Evolutionary conservation across 2,888 invertebrate species (phyloP).

Genomic region (Vanessa cardui): DNA sequence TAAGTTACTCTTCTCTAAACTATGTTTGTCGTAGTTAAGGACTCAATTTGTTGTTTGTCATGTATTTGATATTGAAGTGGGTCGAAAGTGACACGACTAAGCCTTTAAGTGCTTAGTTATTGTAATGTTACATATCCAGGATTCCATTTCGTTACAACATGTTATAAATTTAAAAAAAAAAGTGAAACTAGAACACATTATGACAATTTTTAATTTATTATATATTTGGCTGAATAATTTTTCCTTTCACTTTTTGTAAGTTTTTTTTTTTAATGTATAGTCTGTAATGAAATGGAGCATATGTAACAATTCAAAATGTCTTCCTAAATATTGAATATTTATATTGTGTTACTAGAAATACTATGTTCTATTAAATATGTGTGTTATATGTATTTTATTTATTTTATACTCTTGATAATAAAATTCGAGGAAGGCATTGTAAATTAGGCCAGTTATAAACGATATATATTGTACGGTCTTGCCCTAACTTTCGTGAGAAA

Average conservation of each 20-base stretch:
- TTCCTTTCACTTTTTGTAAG: background rate
- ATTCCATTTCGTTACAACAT: background rate
- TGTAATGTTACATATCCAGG: background rate
- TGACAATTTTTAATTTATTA: no score
- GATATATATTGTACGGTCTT: constrained; percentile 47
- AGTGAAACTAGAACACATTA: no score
- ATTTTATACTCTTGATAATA: background rate
- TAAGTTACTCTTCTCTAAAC: no score
- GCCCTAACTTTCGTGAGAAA: constrained; percentile 61
- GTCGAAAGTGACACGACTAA: background rate
- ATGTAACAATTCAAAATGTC: background rate
- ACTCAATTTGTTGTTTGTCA: background rate
- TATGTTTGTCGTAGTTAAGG: no score
- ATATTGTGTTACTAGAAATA: constrained; percentile 2
- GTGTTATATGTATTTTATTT: constrained; percentile 3
- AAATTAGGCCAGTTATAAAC: background rate
- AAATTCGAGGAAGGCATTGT: background rate
- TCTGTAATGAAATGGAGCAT: background rate
- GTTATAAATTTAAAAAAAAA: background rate
- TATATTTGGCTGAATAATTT: no score
- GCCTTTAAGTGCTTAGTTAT: background rate
- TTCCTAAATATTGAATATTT: constrained; percentile 5
- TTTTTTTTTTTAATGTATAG: background rate
- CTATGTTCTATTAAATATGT: background rate
- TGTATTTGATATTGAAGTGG: background rate